phyloP scores from a whole-genome alignment of 2,888 invertebrate species.

The Drosophila mercatorum region DNA sequence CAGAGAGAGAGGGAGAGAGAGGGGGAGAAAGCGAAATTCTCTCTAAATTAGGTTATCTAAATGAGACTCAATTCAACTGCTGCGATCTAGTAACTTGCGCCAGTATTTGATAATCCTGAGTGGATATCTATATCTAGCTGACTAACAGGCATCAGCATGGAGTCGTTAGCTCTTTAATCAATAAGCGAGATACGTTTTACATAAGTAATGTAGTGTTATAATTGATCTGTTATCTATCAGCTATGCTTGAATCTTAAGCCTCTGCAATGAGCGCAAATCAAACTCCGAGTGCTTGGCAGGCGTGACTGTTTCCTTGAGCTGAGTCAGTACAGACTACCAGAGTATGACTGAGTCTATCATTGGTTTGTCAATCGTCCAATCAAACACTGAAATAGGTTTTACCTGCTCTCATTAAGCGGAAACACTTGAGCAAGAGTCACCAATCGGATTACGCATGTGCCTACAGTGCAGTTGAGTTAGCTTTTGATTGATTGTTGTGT shows the following conservation, averaged over 20 bases:
- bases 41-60: conserved; percentile 43
- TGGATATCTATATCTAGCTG: not conserved
- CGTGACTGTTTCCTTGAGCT: not conserved
- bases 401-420: no score
- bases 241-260: not conserved
- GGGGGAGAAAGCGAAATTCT: not conserved
- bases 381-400: no score
- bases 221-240: not conserved
- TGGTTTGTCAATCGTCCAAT: no score
- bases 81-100: conserved; percentile 17
- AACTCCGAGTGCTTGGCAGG: not conserved
- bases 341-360: no score
- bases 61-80: conserved; percentile 31
- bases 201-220: not conserved
- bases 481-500: not conserved
- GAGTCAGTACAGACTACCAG: not conserved
- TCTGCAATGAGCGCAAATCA: not conserved
- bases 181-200: not conserved
- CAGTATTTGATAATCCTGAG: not conserved
- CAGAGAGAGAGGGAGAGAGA: no score
- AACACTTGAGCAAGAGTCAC: no score
- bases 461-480: no score
- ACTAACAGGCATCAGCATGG: not conserved
- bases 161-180: not conserved
- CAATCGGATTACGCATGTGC: no score